phyloP scores from a whole-genome alignment of 1,140 invertebrate genomes.

The Eupeodes corollae region DNA sequence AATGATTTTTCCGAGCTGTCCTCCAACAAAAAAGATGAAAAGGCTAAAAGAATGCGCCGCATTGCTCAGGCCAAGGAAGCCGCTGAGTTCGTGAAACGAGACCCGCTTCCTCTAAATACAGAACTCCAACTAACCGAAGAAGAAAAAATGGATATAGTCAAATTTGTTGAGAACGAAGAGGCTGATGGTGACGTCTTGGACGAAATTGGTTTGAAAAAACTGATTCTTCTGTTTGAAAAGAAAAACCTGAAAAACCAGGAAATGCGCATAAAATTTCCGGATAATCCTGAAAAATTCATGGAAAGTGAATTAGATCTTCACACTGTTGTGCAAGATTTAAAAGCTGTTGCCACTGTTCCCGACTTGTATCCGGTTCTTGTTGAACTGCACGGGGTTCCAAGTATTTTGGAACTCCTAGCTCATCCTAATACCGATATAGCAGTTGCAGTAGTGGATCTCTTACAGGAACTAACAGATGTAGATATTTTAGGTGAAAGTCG shows the following conservation, averaged over 20 bases:
- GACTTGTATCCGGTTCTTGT: conserved; percentile 89
- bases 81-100: conserved; percentile 34
- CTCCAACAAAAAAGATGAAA: conserved; percentile 15
- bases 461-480: conserved; percentile 92
- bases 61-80: conserved; percentile 36
- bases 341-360: conserved; percentile 87
- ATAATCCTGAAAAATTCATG: conserved; percentile 97
- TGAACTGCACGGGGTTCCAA: conserved; percentile 77
- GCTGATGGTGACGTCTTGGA: conserved; percentile 70
- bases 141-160: conserved; percentile 66
- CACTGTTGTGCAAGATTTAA: conserved; percentile 84
- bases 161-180: conserved; percentile 70
- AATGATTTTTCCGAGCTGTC: conserved; percentile 32
- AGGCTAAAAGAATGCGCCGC: conserved; percentile 29
- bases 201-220: conserved; percentile 76
- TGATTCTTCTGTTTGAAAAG: conserved; percentile 90
- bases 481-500: conserved; percentile 88
- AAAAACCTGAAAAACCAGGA: conserved; percentile 90
- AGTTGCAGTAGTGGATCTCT: conserved; percentile 66
- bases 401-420: conserved; percentile 80
- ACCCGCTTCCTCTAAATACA: conserved; percentile 24
- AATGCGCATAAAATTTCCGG: conserved; percentile 96
- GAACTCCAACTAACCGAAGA: conserved; percentile 48
- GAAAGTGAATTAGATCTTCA: conserved; percentile 95
- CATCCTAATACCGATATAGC: conserved; percentile 96